phyloP scores from a whole-genome alignment of 2,113 vertebrate species.

The Laticauda laticaudata region DNA sequence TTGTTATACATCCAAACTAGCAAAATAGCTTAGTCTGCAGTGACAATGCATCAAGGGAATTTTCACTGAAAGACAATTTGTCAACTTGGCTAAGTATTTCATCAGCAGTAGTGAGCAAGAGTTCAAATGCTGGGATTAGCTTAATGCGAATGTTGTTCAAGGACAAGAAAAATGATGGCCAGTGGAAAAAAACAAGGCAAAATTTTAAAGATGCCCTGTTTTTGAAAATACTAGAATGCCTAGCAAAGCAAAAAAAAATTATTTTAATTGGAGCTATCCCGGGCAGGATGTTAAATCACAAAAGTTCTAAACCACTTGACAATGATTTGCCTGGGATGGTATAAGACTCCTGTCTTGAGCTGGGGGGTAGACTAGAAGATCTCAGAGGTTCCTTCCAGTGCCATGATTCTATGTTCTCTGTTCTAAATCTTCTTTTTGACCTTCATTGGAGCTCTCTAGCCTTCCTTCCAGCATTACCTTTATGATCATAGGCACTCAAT shows the following conservation, averaged over 20 bases:
- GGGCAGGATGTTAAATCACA: neutral
- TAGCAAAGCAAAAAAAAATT: too few relatives aligned
- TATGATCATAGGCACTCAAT: neutral
- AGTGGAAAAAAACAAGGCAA: constrained; percentile 7
- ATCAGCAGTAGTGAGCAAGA: constrained; percentile 46
- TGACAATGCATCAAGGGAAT: constrained; percentile 15
- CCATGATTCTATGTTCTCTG: too few relatives aligned
- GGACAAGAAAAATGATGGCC: constrained; percentile 59
- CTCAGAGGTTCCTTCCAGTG: too few relatives aligned
- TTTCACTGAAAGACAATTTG: constrained; percentile 10
- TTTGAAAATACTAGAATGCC: neutral
- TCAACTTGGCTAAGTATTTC: constrained; percentile 56
- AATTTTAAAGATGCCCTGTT: neutral
- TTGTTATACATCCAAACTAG: neutral
- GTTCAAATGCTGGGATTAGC: constrained; percentile 48
- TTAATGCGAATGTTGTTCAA: constrained; percentile 55
- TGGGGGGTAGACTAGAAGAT: too few relatives aligned
- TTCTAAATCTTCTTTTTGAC: neutral
- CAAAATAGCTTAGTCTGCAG: neutral
- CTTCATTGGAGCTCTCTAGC: neutral
- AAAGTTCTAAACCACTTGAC: neutral
- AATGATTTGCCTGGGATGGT: too few relatives aligned
- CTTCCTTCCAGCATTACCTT: neutral
- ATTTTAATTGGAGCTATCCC: neutral
- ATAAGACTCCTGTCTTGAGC: too few relatives aligned